These are phyloP conservation scores for Anoplopoma fimbria DNA, from an alignment of 2,113 vertebrate genomes.

Conservation along the genomic window DNA sequence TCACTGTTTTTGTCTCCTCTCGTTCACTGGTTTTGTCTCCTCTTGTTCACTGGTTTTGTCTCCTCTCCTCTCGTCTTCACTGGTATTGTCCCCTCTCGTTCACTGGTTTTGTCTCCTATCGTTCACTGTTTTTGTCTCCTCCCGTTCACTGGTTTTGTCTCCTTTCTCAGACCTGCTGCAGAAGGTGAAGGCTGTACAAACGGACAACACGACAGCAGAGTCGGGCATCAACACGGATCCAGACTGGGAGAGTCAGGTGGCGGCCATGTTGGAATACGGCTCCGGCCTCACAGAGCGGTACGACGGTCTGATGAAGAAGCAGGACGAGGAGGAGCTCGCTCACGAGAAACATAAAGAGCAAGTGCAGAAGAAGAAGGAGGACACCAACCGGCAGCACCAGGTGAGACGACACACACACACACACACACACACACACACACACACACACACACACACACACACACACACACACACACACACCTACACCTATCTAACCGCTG, in stretches of 20 bases:
- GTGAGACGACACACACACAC: conserved; percentile 29
- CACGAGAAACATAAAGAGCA: conserved; percentile 35
- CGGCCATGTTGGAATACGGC: conserved; percentile 34
- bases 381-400: conserved; percentile 59
- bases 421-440: neutral
- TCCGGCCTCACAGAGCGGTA: conserved; percentile 22
- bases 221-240: conserved; percentile 48
- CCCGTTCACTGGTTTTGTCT: neutral
- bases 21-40: neutral
- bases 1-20: neutral
- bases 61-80: neutral
- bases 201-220: conserved; percentile 21
- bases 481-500: no score
- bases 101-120: neutral
- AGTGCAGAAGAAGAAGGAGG: conserved; percentile 66
- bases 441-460: no score
- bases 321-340: conserved; percentile 35
- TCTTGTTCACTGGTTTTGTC: neutral
- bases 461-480: no score
- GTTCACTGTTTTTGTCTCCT: neutral
- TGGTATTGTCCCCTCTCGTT: neutral
- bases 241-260: conserved; percentile 67
- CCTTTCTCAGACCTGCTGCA: conserved; percentile 32
- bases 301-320: conserved; percentile 19
- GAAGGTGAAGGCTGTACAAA: conserved; percentile 53